Evolutionary conservation across 2,888 invertebrate species (phyloP).

Genomic region (Mythimna albipuncta): DNA sequence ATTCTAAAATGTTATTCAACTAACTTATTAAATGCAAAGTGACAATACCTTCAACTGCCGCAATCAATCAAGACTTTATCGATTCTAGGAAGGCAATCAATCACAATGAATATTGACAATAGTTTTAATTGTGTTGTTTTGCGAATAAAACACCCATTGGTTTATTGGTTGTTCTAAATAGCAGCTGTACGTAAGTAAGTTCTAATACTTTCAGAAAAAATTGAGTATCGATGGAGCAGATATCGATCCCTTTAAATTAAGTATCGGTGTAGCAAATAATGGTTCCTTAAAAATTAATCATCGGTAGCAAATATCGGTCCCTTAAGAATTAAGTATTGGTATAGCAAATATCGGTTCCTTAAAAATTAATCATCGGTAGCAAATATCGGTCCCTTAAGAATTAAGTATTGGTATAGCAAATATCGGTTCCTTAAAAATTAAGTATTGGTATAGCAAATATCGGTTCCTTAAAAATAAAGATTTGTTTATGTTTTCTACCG

Average conservation of each 20-base stretch:
- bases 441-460: no score
- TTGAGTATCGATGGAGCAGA: no score
- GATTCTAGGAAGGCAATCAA: constrained; percentile 38
- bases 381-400: no score
- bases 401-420: background rate
- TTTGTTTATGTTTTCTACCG: no score
- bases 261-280: no score
- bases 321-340: background rate
- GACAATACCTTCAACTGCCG: background rate
- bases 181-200: background rate
- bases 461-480: no score
- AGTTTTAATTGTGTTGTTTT: constrained; percentile 16
- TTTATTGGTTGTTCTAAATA: background rate
- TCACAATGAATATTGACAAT: constrained; percentile 23
- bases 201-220: constrained; percentile 1
- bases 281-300: no score
- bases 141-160: background rate
- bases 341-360: no score
- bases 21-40: background rate
- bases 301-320: background rate
- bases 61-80: constrained; percentile 27
- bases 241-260: background rate
- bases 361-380: background rate
- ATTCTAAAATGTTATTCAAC: background rate
- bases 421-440: background rate